phyloP scores from a whole-genome alignment of 92 coral and sea anemone species.

The Bergia sp. region DNA sequence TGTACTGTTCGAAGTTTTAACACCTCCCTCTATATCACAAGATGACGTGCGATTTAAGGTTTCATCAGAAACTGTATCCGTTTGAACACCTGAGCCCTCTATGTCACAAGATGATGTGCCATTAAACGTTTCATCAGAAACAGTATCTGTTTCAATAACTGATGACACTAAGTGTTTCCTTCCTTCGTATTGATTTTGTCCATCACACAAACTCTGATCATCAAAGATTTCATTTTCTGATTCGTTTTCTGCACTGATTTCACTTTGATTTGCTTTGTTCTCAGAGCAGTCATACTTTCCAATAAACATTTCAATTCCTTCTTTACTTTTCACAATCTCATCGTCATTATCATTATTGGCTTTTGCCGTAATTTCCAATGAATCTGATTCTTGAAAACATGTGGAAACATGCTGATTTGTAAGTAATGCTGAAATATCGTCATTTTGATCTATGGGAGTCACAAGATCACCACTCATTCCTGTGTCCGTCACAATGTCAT shows the following conservation, averaged over 20 bases:
- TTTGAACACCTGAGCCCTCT: neutral
- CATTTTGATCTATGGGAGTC: neutral
- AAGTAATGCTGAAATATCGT: neutral
- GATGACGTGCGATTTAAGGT: neutral
- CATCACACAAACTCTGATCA: neutral
- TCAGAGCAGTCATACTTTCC: conserved; percentile 6
- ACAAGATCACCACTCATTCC: neutral
- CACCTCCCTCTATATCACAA: neutral
- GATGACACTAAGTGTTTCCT: neutral
- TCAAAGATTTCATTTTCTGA: neutral
- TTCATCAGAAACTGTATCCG: neutral
- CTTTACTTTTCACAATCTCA: neutral
- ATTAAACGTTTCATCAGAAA: neutral
- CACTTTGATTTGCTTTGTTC: neutral
- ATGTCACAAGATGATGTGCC: neutral
- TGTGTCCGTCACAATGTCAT: neutral
- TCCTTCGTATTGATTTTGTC: neutral
- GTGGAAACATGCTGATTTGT: neutral
- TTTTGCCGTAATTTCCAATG: conserved; percentile 17
- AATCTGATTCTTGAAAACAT: neutral
- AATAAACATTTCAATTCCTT: conserved; percentile 24
- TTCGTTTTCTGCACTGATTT: neutral
- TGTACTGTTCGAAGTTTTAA: neutral
- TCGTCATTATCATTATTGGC: neutral
- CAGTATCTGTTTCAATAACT: neutral